phyloP scores from a whole-genome alignment of 2,888 invertebrate genomes.

The Dinocampus coccinellae region DNA sequence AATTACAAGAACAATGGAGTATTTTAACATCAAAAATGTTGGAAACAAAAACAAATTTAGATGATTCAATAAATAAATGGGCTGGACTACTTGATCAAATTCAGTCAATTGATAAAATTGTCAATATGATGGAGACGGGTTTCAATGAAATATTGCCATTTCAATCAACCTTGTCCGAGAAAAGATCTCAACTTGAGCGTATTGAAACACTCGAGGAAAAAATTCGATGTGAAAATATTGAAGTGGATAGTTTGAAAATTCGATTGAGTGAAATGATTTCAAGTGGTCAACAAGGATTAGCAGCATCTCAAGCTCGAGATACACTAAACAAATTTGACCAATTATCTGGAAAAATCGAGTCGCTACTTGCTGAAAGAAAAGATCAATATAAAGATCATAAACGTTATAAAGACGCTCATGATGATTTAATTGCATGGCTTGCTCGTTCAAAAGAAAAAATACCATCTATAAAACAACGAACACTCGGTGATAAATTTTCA shows the following conservation, averaged over 20 bases:
- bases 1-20: conserved; percentile 93
- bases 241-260: conserved; percentile 87
- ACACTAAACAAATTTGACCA: conserved; percentile 86
- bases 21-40: conserved; percentile 87
- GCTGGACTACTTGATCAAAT: conserved; percentile 91
- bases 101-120: conserved; percentile 85
- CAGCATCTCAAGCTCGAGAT: conserved; percentile 86
- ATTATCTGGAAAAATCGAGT: conserved; percentile 81
- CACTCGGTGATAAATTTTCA: conserved; percentile 87
- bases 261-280: conserved; percentile 89
- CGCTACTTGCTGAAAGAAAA: conserved; percentile 81
- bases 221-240: conserved; percentile 89
- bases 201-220: conserved; percentile 90
- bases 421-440: conserved; percentile 91
- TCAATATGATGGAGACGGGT: conserved; percentile 82
- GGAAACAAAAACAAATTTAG: conserved; percentile 88
- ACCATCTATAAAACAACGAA: conserved; percentile 86
- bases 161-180: conserved; percentile 87
- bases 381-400: conserved; percentile 90
- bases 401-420: conserved; percentile 90
- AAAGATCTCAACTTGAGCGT: conserved; percentile 86
- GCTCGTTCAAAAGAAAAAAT: conserved; percentile 89
- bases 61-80: conserved; percentile 93
- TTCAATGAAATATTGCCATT: conserved; percentile 80
- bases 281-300: conserved; percentile 86